Evolutionary conservation across 1,140 invertebrate species (phyloP).

Genomic region (Zaprionus davidi): DNA sequence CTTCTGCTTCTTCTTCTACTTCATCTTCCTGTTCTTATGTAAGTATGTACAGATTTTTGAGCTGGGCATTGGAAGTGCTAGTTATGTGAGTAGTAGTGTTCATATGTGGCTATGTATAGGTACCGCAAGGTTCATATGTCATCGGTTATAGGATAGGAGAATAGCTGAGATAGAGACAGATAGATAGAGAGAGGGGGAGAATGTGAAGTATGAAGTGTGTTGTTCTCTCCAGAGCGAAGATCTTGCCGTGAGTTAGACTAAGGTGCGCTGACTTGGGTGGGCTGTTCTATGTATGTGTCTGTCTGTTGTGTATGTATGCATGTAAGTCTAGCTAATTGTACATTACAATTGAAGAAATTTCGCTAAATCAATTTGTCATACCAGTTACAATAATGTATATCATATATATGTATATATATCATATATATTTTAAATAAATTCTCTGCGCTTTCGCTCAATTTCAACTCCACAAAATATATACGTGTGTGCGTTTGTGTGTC

Average conservation of each 20-base stretch:
- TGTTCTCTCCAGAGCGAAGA: neutral
- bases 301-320: conserved; percentile 8
- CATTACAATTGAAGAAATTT: conserved; percentile 77
- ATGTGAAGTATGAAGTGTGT: neutral
- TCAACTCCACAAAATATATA: conserved; percentile 10
- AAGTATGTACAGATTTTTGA: conserved; percentile 59
- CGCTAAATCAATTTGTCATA: conserved; percentile 53
- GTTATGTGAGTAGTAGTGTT: conserved; percentile 18
- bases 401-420: neutral
- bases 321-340: conserved; percentile 67
- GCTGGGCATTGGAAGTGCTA: conserved; percentile 45
- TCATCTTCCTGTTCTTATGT: conserved; percentile 8
- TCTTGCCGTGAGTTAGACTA: neutral
- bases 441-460: conserved; percentile 30
- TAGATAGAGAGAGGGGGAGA: conserved; percentile 25
- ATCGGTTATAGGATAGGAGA: conserved; percentile 16
- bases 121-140: conserved; percentile 3
- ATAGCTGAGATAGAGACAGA: conserved; percentile 21
- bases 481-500: conserved; percentile 23
- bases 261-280: conserved; percentile 43
- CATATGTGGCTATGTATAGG: conserved; percentile 14
- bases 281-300: conserved; percentile 31
- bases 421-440: conserved; percentile 63
- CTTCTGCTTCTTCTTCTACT: conserved; percentile 13
- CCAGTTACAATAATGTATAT: conserved; percentile 24